These are phyloP conservation scores for Pristionchus exspectatus DNA, from an alignment of 2,888 invertebrate species.

Conservation along the genomic window DNA sequence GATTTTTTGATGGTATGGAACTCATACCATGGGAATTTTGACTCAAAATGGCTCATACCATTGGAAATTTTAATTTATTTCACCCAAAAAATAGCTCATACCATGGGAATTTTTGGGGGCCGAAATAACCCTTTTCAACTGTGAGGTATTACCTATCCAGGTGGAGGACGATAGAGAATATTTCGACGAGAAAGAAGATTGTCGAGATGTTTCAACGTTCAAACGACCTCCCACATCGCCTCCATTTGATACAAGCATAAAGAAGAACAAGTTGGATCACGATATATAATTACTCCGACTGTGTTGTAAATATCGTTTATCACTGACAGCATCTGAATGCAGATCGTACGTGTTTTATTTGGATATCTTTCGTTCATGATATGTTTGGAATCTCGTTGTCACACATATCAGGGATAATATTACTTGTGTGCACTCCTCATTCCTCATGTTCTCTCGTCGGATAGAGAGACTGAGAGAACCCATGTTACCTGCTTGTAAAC, in stretches of 20 bases:
- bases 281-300: not conserved
- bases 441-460: no score
- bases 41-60: no score
- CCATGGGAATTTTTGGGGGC: no score
- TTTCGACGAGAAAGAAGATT: constrained; percentile 28
- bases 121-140: no score
- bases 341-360: not conserved
- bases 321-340: not conserved
- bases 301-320: no score
- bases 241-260: not conserved
- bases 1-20: no score
- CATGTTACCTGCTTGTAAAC: no score
- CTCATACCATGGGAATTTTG: no score
- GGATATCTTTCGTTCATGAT: not conserved
- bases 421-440: no score
- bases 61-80: no score
- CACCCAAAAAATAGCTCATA: no score
- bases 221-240: not conserved
- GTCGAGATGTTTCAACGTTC: not conserved
- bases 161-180: constrained; percentile 15
- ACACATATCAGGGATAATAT: not conserved
- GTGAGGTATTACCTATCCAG: not conserved
- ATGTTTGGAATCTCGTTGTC: not conserved
- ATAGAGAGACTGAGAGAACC: no score
- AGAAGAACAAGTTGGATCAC: not conserved